A percentile compares a stretch with the other conserved stretches of the same genome.
phyloP scores from a whole-genome alignment of 2,113 vertebrate species.

The Saguinus imperator region DNA sequence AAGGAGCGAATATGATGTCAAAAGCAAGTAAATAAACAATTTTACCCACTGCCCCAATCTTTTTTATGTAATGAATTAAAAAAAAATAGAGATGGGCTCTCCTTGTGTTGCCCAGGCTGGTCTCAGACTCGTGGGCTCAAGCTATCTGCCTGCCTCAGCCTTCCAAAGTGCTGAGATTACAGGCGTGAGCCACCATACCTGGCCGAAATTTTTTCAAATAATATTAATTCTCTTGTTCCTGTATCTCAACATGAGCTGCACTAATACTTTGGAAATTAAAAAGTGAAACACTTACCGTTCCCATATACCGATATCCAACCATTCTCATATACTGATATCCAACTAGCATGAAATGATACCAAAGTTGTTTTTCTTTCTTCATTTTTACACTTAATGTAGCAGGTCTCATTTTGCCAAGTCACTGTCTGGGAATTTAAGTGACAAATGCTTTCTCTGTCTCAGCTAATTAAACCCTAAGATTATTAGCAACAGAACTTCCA shows the following conservation, averaged over 20 bases:
- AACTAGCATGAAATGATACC: not conserved
- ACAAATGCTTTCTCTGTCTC: not conserved
- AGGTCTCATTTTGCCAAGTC: slow-evolving; percentile 21
- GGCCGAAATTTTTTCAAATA: not conserved
- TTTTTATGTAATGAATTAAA: not conserved
- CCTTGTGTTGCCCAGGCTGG: no score
- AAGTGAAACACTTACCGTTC: not conserved
- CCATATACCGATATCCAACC: no score
- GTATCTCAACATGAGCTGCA: not conserved
- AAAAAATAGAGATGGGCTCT: no score
- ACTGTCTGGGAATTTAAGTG: slow-evolving; percentile 32
- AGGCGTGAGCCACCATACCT: no score
- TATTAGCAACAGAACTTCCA: not conserved
- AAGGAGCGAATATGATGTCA: slow-evolving; percentile 2
- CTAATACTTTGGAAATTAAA: not conserved
- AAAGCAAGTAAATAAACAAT: slow-evolving; percentile 16
- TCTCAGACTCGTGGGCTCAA: no score
- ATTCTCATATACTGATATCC: not conserved
- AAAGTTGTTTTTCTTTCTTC: slow-evolving; percentile 29
- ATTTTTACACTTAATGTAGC: not conserved
- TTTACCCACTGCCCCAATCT: not conserved
- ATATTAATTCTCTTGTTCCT: not conserved
- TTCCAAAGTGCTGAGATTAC: no score
- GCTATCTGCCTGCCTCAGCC: no score
- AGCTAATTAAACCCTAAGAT: slow-evolving; percentile 30